Percentiles rank a stretch among this genome's conserved stretches.
These are phyloP conservation scores for Brachionus koreanus DNA, from an alignment of 1,140 invertebrate species.

Conservation along the genomic window DNA sequence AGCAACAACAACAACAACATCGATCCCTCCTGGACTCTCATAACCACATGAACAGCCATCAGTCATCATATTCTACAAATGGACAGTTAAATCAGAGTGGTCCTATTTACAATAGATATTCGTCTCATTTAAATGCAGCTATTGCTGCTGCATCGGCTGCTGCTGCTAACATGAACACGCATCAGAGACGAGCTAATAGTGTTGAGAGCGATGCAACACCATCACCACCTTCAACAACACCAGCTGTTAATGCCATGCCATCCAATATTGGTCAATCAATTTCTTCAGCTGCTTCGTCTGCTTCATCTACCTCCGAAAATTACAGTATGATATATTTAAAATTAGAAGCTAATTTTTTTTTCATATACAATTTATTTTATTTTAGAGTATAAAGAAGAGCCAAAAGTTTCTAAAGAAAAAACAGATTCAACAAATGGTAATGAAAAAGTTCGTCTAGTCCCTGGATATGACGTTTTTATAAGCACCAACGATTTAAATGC, in stretches of 20 bases:
- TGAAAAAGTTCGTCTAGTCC: conserved; percentile 39
- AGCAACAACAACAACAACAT: conserved; percentile 26
- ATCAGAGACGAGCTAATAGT: conserved; percentile 37
- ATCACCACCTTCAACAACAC: conserved; percentile 32
- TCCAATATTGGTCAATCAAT: neutral
- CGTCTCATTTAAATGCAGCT: conserved; percentile 39
- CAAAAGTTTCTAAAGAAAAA: conserved; percentile 35
- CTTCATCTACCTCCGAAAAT: conserved; percentile 38
- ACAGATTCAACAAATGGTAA: neutral
- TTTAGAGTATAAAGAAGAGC: conserved; percentile 43
- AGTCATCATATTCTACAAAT: conserved; percentile 3
- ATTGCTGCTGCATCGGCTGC: conserved; percentile 33
- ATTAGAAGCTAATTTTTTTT: neutral
- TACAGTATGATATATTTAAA: neutral
- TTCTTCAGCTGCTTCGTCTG: conserved; percentile 27
- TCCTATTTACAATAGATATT: conserved; percentile 36
- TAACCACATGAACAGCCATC: neutral
- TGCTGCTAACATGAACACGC: neutral
- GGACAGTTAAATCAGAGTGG: conserved; percentile 14
- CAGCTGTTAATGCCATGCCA: neutral
- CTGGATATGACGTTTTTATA: conserved; percentile 43
- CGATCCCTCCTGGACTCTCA: neutral
- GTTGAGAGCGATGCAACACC: conserved; percentile 42
- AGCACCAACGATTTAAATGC: conserved; percentile 40
- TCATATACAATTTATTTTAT: neutral